These are phyloP conservation scores for Caenorhabditis sp. DNA, from an alignment of 2,888 invertebrate genomes.

Conservation along the genomic window DNA sequence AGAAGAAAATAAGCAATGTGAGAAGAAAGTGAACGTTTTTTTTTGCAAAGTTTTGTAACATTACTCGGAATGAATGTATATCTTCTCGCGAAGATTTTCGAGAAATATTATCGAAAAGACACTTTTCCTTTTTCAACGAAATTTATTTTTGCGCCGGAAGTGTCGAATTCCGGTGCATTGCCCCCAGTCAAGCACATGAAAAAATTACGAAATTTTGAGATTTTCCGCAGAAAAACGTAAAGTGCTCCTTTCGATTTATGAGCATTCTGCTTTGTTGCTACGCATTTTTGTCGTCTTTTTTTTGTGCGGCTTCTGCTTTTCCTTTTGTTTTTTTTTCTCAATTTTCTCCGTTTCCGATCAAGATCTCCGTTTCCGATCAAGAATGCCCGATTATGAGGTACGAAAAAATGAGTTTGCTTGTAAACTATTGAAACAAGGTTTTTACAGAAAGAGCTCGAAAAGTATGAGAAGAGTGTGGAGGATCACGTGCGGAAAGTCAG, in stretches of 20 bases:
- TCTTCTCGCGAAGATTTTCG: no score
- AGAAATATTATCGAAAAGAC: no score
- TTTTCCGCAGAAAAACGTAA: neutral
- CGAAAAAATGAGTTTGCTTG: neutral
- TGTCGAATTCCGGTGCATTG: neutral
- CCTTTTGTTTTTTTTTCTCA: neutral
- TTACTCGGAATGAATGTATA: no score
- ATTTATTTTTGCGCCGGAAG: no score
- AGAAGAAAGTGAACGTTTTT: no score
- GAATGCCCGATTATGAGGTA: conserved; percentile 40
- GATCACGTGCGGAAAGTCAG: conserved; percentile 50
- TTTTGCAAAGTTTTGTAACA: no score
- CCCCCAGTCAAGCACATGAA: neutral
- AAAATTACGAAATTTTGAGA: neutral
- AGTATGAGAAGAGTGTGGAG: conserved; percentile 51
- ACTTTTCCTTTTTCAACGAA: no score
- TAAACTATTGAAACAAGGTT: neutral
- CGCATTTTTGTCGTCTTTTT: neutral
- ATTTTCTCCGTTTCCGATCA: no score
- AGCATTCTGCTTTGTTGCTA: neutral
- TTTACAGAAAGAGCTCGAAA: conserved; percentile 40
- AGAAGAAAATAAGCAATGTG: no score
- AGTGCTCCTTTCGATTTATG: neutral
- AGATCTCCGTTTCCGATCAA: neutral
- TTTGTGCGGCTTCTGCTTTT: neutral